Evolutionary conservation across 2,888 invertebrate genomes (phyloP), one percentile per base, ranked within the genome.

Genomic region (Acronicta psi): DNA sequence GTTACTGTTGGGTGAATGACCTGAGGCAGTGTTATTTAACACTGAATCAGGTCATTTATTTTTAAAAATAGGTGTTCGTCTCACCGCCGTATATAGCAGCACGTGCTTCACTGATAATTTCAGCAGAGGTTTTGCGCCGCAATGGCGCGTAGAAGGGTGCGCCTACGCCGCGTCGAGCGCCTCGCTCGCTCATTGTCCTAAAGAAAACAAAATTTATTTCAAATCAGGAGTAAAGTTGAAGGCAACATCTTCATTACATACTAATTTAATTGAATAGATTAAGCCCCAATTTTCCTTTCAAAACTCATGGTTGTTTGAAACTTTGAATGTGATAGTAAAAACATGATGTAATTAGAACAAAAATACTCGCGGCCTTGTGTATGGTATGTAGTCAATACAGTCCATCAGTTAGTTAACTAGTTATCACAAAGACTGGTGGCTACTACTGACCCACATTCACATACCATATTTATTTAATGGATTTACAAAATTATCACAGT

Each of bases 91-190:
- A 90, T 20, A 94, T 88, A 46, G 96, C 96, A 9, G 96, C 95
- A 73, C 96, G 94, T 0, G 97, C 97, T 89, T 97, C 97, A 83
- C 96, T 96, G 77, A 97, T 97, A 77, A 97, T 97, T 87, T 97
- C 97, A 0, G 97, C 96, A 37, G 97, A 97, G 2, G 97, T 97
- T 88, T 97, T 97, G 52, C 96, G 94, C 14, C 92, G 88, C 55
- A 89, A 87, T 1, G 95, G 95, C 69, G 95, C 95, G 83, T 96
- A 96, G 84, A 96, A 95, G 0, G 96, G 95, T 54, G 94, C 90
- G 59, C 93, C 90, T 10, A 69, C 81, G 73, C 86, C 88, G 61
- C 90, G 86, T 41, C 85, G 73, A 17, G 75, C 80, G 45, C 85
- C 89, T 34, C 87, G 77, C 54, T 92, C 92, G 62, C 80, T 81